These are phyloP conservation scores for Matsumyia berberina DNA, from an alignment of 2,888 invertebrate genomes.

Conservation along the genomic window DNA sequence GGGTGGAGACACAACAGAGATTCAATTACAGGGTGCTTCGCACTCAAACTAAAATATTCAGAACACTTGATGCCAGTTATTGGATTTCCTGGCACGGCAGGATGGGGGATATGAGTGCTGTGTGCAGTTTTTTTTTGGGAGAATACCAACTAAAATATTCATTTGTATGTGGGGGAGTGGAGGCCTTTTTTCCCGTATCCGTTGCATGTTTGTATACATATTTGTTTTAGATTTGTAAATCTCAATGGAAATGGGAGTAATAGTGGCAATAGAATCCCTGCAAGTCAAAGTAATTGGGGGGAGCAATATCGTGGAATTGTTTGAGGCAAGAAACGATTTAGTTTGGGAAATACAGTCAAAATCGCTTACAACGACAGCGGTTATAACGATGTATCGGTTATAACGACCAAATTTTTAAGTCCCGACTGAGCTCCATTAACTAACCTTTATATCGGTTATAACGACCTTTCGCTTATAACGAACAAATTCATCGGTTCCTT, in stretches of 20 bases:
- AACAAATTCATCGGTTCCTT: too few species aligned
- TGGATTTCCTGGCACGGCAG: conserved; percentile 58
- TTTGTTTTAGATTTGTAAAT: conserved; percentile 11
- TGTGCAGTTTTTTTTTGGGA: neutral
- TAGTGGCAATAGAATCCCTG: conserved; percentile 15
- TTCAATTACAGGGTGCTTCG: conserved; percentile 75
- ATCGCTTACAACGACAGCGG: too few species aligned
- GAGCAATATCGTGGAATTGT: conserved; percentile 1
- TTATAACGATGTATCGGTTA: too few species aligned
- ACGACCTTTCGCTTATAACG: too few species aligned
- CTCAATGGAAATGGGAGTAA: neutral
- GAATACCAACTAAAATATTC: conserved; percentile 1
- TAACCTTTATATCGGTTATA: too few species aligned
- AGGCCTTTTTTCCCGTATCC: neutral
- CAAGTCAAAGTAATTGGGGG: conserved; percentile 32
- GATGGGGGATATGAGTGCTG: conserved; percentile 53
- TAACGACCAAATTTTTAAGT: too few species aligned
- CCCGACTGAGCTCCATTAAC: too few species aligned
- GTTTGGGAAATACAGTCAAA: too few species aligned
- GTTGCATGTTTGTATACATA: conserved; percentile 6
- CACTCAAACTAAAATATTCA: conserved; percentile 75
- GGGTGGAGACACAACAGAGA: conserved; percentile 35
- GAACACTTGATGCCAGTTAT: conserved; percentile 76
- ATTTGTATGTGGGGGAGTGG: neutral
- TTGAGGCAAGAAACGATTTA: too few species aligned